These are phyloP conservation scores for Lagocephalus sceleratus DNA, from an alignment of 2,797 vertebrate genomes.

Conservation along the genomic window DNA sequence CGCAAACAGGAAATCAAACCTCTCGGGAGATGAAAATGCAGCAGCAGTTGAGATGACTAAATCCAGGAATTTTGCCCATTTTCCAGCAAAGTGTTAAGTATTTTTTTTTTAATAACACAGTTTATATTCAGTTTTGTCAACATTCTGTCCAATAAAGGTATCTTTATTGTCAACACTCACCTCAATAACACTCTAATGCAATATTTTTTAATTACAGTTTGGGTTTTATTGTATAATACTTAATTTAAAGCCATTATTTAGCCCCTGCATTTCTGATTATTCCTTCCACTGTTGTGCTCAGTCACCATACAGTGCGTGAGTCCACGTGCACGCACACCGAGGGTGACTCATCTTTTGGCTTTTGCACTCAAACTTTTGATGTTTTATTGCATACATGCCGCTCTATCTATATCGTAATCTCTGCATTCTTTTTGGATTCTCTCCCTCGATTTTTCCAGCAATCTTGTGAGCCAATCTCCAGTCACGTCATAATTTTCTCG, in stretches of 20 bases:
- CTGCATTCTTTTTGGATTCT: conserved; percentile 41
- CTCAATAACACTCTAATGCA: no score
- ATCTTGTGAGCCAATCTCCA: conserved; percentile 25
- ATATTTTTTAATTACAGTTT: no score
- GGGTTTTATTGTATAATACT: no score
- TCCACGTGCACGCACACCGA: conserved; percentile 13
- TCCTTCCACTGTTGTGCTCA: no score
- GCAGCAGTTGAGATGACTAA: not conserved
- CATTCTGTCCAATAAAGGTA: no score
- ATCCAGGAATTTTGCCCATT: not conserved
- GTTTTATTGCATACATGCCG: no score
- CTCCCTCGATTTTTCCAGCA: conserved; percentile 27
- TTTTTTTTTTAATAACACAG: no score
- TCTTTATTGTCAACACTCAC: no score
- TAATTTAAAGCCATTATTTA: no score
- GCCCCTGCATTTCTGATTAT: no score
- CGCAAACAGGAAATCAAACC: not conserved
- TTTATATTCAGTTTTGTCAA: no score
- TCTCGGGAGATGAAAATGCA: not conserved
- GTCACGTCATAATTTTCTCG: conserved; percentile 40
- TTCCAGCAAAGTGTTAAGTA: no score
- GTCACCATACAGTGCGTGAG: conserved; percentile 3
- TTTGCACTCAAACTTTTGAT: conserved; percentile 12
- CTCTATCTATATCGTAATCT: conserved; percentile 46
- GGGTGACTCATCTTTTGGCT: conserved; percentile 24